These are phyloP conservation scores for Amphimedon queenslandica DNA, from an alignment of 37 sponge, comb jelly and placozoan species.

Conservation along the genomic window DNA sequence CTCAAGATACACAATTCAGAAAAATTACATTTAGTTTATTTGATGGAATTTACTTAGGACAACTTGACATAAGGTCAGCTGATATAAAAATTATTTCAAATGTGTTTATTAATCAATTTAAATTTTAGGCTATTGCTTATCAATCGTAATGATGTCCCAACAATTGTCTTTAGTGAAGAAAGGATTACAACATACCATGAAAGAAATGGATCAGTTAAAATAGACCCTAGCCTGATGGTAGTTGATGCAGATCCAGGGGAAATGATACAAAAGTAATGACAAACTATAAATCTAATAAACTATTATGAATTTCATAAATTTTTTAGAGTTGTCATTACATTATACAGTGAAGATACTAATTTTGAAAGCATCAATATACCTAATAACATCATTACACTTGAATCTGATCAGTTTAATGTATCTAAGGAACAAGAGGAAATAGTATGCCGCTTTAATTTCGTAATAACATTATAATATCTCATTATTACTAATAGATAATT, in stretches of 20 bases:
- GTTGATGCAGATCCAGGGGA: constrained; percentile 33
- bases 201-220: constrained; percentile 10
- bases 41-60: background rate
- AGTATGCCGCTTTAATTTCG: too few species aligned
- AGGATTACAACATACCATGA: constrained; percentile 22
- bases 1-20: background rate
- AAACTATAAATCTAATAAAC: too few species aligned
- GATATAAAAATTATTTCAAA: background rate
- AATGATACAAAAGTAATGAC: constrained; percentile 23
- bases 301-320: too few species aligned
- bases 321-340: too few species aligned
- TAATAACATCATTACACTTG: too few species aligned
- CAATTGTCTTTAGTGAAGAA: constrained; percentile 19
- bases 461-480: too few species aligned
- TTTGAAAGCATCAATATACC: too few species aligned
- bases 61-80: background rate
- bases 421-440: too few species aligned
- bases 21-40: background rate
- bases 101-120: background rate
- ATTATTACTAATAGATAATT: constrained; percentile 4
- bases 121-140: constrained; percentile 16
- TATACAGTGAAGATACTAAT: too few species aligned
- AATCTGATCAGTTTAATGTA: too few species aligned
- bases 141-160: constrained; percentile 36
- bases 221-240: constrained; percentile 8